phyloP scores from a whole-genome alignment of 2,888 invertebrate species.

The Hemistola chrysoprasaria region DNA sequence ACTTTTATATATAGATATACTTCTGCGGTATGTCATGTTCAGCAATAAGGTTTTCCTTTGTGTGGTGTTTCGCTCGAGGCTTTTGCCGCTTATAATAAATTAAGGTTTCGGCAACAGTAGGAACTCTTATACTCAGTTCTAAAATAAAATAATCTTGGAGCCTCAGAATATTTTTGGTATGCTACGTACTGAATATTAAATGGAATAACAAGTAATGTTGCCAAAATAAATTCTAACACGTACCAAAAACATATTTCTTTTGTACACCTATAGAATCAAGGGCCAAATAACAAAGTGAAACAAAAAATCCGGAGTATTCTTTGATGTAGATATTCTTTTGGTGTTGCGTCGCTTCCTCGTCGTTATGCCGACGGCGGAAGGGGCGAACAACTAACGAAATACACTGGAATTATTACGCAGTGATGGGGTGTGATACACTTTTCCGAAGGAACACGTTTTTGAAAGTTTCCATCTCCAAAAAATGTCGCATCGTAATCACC shows the following conservation, averaged over 20 bases:
- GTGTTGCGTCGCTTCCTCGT: slow-evolving; percentile 20
- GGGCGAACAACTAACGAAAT: slow-evolving; percentile 8
- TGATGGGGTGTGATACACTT: neutral
- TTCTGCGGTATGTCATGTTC: too few relatives aligned
- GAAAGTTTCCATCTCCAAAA: too few relatives aligned
- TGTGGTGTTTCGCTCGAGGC: too few relatives aligned
- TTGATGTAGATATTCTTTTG: slow-evolving; percentile 29
- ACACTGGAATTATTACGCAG: slow-evolving; percentile 5
- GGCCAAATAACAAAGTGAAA: slow-evolving; percentile 25
- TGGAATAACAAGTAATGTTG: slow-evolving; percentile 16
- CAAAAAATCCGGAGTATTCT: slow-evolving; percentile 23
- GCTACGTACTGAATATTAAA: slow-evolving; percentile 17
- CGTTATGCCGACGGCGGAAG: slow-evolving; percentile 10
- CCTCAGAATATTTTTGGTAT: neutral
- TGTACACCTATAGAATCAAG: slow-evolving; percentile 24
- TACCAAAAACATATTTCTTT: slow-evolving; percentile 20
- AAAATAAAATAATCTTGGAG: too few relatives aligned
- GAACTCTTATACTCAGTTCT: too few relatives aligned
- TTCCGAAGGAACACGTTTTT: too few relatives aligned
- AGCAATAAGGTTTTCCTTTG: too few relatives aligned
- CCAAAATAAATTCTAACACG: slow-evolving; percentile 17
- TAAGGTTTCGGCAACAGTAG: too few relatives aligned
- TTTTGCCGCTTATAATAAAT: too few relatives aligned
- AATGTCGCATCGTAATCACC: too few relatives aligned
- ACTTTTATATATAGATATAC: too few relatives aligned